Conservation (phyloP, 2,888 invertebrate genomes). For the Diaphora mendica region DNA sequence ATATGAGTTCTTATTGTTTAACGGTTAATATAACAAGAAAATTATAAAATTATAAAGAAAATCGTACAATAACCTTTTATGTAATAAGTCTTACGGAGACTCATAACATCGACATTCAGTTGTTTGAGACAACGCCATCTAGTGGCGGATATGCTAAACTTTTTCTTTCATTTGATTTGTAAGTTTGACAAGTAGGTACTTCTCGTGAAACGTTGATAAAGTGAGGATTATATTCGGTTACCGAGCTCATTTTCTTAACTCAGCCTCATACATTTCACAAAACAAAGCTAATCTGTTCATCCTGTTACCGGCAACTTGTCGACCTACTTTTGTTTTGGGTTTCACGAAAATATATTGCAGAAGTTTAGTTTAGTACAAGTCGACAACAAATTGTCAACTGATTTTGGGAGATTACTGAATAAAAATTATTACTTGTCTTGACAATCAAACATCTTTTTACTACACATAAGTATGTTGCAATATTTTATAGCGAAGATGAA, state of each 20-base stretch:
- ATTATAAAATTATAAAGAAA: neutral
- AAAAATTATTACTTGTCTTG: too few relatives aligned
- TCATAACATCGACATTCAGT: neutral
- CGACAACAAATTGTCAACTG: neutral
- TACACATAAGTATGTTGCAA: too few relatives aligned
- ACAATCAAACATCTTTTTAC: too few relatives aligned
- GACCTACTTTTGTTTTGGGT: slow-evolving; percentile 55
- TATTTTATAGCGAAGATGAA: too few relatives aligned
- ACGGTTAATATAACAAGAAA: too few relatives aligned
- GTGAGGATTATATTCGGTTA: slow-evolving; percentile 46
- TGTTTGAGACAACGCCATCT: neutral
- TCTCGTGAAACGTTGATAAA: slow-evolving; percentile 26
- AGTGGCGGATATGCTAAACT: neutral
- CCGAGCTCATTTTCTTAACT: slow-evolving; percentile 50
- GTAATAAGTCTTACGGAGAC: neutral
- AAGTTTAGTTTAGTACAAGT: slow-evolving; percentile 10
- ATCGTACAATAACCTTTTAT: too few relatives aligned
- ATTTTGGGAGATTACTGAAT: neutral
- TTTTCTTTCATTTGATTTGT: neutral
- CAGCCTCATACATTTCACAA: slow-evolving; percentile 54
- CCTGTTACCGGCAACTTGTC: slow-evolving; percentile 59
- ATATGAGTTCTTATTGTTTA: too few relatives aligned
- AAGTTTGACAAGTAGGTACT: neutral
- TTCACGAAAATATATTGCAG: slow-evolving; percentile 18
- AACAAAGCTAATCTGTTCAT: slow-evolving; percentile 63